These are phyloP conservation scores for Vanessa tameamea DNA, from an alignment of 1,140 invertebrate species.

Conservation along the genomic window DNA sequence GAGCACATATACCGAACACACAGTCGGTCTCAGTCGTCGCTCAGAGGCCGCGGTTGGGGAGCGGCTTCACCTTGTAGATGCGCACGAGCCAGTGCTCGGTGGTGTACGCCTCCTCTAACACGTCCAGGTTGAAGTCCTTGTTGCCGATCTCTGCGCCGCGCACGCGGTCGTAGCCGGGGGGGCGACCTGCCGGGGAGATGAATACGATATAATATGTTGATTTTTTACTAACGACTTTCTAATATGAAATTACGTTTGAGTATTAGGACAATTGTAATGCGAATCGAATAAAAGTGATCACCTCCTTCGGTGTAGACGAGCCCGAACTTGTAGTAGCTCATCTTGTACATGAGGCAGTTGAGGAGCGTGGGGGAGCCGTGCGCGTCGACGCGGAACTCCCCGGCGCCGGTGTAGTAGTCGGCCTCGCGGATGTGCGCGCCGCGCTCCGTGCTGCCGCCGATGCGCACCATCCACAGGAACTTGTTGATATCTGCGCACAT, in stretches of 20 bases:
- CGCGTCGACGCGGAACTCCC: slow-evolving; percentile 96
- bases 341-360: slow-evolving; percentile 98
- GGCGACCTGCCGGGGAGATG: slow-evolving; percentile 83
- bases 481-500: slow-evolving; percentile 88
- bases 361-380: slow-evolving; percentile 92
- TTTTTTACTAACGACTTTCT: not conserved
- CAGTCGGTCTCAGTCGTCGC: not conserved
- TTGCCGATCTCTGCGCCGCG: slow-evolving; percentile 96
- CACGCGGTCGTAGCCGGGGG: slow-evolving; percentile 94
- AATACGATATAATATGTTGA: not conserved
- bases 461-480: slow-evolving; percentile 99
- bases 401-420: slow-evolving; percentile 96
- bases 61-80: slow-evolving; percentile 96
- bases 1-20: not conserved
- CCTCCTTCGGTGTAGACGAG: slow-evolving; percentile 97
- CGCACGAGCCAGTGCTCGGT: slow-evolving; percentile 97
- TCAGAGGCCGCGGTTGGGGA: slow-evolving; percentile 90
- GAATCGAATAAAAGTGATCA: slow-evolving; percentile 50
- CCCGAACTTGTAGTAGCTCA: slow-evolving; percentile 97
- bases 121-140: slow-evolving; percentile 96
- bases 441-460: slow-evolving; percentile 97
- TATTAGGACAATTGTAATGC: not conserved
- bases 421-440: slow-evolving; percentile 97
- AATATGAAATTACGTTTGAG: no score
- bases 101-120: slow-evolving; percentile 96